phyloP scores from a whole-genome alignment of 1,140 invertebrate genomes.

The Aphaenogaster rudis region DNA sequence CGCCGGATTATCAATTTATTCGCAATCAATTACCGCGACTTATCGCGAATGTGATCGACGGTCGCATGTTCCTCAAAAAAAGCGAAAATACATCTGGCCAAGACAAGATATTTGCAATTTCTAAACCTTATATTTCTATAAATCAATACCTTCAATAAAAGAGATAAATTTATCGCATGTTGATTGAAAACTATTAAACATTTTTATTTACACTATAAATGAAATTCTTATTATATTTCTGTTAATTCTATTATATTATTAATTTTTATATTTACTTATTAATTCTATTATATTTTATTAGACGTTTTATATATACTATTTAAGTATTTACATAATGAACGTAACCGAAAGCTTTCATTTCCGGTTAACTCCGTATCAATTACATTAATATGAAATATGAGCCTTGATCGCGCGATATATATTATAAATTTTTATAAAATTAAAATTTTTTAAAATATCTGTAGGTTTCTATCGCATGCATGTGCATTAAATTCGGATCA shows the following conservation, averaged over 20 bases:
- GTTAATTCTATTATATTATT: no score
- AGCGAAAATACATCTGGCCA: background rate
- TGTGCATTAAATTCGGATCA: background rate
- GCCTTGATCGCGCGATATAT: background rate
- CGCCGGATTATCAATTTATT: conserved; percentile 75
- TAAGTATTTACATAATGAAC: background rate
- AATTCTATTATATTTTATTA: background rate
- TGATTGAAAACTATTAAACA: conserved; percentile 16
- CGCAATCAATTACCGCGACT: conserved; percentile 73
- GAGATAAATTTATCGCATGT: background rate
- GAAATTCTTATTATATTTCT: background rate
- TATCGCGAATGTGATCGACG: conserved; percentile 63
- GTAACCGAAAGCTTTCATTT: background rate
- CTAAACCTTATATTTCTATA: background rate
- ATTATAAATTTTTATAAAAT: conserved; percentile 8
- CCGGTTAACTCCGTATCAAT: background rate
- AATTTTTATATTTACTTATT: no score
- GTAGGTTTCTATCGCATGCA: background rate
- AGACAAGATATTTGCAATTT: background rate
- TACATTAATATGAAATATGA: conserved; percentile 19
- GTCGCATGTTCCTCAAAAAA: conserved; percentile 36
- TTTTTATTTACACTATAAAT: background rate
- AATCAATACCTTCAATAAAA: background rate
- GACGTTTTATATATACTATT: background rate
- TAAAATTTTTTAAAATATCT: background rate